These are phyloP conservation scores for Catotricha subobsoleta DNA, from an alignment of 2,888 invertebrate species.

Conservation along the genomic window DNA sequence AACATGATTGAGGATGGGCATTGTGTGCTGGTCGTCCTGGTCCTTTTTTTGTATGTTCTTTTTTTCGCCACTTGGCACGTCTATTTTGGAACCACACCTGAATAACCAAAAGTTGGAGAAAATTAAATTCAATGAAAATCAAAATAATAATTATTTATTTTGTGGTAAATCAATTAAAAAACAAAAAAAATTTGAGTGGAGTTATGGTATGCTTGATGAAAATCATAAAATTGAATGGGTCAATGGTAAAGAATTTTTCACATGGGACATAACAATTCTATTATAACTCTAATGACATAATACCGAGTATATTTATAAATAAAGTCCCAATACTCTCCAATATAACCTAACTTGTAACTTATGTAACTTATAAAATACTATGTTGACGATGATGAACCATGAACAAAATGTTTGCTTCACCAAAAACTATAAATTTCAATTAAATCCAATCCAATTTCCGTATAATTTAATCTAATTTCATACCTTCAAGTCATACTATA, in stretches of 20 bases:
- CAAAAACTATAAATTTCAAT: conserved; percentile 7
- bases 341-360: neutral
- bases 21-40: conserved; percentile 97
- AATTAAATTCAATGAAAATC: neutral
- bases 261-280: too few species aligned
- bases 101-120: conserved; percentile 2
- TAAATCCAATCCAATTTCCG: conserved; percentile 9
- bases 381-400: neutral
- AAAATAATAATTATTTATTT: neutral
- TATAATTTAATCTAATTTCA: conserved; percentile 12
- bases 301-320: too few species aligned
- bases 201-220: too few species aligned
- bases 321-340: neutral
- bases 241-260: too few species aligned
- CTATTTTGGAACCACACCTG: conserved; percentile 99
- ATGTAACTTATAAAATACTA: neutral
- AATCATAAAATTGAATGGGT: too few species aligned
- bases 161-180: too few species aligned
- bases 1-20: conserved; percentile 93
- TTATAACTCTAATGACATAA: too few species aligned
- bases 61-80: conserved; percentile 97
- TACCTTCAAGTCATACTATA: too few species aligned
- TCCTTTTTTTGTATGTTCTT: conserved; percentile 97
- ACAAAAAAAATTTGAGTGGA: too few species aligned
- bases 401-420: neutral